Conservation (phyloP, 2,888 invertebrate species). For the Sarcophaga subvicina region DNA sequence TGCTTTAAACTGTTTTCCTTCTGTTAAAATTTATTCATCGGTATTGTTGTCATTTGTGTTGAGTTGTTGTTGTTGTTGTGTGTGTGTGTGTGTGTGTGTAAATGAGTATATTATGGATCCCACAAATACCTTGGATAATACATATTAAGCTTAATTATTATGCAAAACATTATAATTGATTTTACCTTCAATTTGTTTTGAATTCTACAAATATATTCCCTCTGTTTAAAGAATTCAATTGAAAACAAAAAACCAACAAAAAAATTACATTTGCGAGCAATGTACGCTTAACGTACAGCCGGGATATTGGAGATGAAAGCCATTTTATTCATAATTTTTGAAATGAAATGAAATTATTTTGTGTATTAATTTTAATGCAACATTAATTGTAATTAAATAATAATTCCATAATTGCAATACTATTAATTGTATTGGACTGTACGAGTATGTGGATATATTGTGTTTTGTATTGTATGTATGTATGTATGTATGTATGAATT, state of each 20-base stretch:
- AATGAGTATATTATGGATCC: background rate
- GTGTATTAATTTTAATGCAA: background rate
- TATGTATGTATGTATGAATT: too few relatives aligned
- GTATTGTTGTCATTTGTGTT: conserved; percentile 5
- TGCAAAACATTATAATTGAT: conserved; percentile 62
- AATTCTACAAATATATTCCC: conserved; percentile 16
- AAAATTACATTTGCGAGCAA: too few relatives aligned
- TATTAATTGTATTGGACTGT: background rate
- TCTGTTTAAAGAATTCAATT: background rate
- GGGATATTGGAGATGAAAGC: background rate
- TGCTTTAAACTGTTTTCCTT: background rate
- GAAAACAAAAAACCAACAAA: background rate
- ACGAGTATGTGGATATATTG: background rate
- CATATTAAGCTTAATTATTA: conserved; percentile 59
- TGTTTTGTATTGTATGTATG: background rate
- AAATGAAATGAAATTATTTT: background rate
- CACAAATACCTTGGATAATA: conserved; percentile 46
- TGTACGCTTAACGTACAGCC: background rate
- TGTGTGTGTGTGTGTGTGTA: conserved; percentile 3
- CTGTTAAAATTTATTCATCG: background rate
- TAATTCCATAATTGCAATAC: background rate
- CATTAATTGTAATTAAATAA: background rate
- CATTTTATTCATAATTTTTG: background rate
- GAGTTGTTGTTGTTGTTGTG: conserved; percentile 8
- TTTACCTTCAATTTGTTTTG: conserved; percentile 44